phyloP scores from a whole-genome alignment of 1,140 invertebrate genomes.

The Battus philenor region DNA sequence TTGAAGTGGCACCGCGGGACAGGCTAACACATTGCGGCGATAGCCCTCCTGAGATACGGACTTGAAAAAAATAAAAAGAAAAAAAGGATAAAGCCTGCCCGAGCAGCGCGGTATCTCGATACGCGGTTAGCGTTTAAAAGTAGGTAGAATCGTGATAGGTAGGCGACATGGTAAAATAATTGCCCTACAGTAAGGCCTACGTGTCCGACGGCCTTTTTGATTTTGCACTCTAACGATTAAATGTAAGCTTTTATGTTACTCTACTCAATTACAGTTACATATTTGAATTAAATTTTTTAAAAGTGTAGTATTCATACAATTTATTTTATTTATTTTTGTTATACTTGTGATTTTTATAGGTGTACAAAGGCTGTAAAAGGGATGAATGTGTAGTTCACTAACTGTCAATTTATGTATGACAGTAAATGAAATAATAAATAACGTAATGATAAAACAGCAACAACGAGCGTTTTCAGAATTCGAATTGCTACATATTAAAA shows the following conservation, averaged over 20 bases:
- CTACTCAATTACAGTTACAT: too few relatives aligned
- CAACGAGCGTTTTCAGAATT: too few relatives aligned
- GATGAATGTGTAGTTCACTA: too few relatives aligned
- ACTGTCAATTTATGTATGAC: too few relatives aligned
- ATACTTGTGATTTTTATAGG: too few relatives aligned
- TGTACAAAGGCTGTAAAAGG: too few relatives aligned
- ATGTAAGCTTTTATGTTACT: not conserved
- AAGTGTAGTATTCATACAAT: too few relatives aligned
- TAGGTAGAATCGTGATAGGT: slow-evolving; percentile 48
- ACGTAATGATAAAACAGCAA: too few relatives aligned
- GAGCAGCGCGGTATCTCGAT: slow-evolving; percentile 37
- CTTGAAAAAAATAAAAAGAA: slow-evolving; percentile 16
- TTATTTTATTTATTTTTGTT: too few relatives aligned
- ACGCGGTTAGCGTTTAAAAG: slow-evolving; percentile 45
- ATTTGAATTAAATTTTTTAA: too few relatives aligned
- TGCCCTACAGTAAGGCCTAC: slow-evolving; percentile 21
- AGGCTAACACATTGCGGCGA: slow-evolving; percentile 42
- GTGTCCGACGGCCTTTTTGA: slow-evolving; percentile 15
- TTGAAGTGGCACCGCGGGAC: slow-evolving; percentile 43
- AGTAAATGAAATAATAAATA: too few relatives aligned
- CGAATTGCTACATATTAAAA: too few relatives aligned
- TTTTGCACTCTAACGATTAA: slow-evolving; percentile 5
- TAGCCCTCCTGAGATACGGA: slow-evolving; percentile 34
- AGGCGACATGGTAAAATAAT: slow-evolving; percentile 55
- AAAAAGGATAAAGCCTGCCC: slow-evolving; percentile 29